These are phyloP conservation scores for Leptothorax acervorum DNA, from an alignment of 2,888 invertebrate species.

Conservation along the genomic window DNA sequence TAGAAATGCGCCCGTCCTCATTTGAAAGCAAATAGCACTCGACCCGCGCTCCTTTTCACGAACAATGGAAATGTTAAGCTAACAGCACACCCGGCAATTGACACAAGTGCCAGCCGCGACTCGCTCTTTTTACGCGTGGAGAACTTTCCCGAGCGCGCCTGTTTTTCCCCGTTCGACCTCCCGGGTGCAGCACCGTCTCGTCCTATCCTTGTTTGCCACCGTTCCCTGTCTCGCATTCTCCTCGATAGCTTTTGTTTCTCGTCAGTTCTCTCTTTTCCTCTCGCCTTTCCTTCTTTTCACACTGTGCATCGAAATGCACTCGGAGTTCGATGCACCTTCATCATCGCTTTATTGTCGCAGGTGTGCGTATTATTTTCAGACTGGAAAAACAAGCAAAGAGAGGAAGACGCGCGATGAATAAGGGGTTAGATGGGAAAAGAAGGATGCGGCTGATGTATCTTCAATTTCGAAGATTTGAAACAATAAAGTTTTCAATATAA, in stretches of 20 bases:
- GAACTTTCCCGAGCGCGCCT: conserved; percentile 68
- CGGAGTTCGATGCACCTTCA: conserved; percentile 73
- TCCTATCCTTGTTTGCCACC: conserved; percentile 47
- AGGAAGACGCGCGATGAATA: conserved; percentile 1
- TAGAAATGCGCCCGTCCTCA: conserved; percentile 73
- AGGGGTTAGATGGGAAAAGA: neutral
- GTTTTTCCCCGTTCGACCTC: conserved; percentile 52
- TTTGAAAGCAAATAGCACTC: conserved; percentile 78
- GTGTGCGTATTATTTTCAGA: conserved; percentile 58
- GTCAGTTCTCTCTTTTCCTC: conserved; percentile 21
- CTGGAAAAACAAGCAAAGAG: conserved; percentile 22
- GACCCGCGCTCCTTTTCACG: conserved; percentile 76
- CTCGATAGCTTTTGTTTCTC: conserved; percentile 39
- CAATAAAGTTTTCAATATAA: neutral
- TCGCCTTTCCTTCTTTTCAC: conserved; percentile 39
- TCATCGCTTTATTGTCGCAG: conserved; percentile 66
- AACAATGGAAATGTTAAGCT: conserved; percentile 77
- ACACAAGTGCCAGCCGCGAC: conserved; percentile 79
- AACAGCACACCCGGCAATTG: conserved; percentile 78
- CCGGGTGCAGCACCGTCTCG: conserved; percentile 9
- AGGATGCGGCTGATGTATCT: neutral
- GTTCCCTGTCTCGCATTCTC: conserved; percentile 22
- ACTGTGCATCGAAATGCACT: conserved; percentile 55
- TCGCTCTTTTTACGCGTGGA: conserved; percentile 74
- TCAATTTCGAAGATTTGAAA: neutral